These are phyloP conservation scores for Ariolimax columbianus DNA, from an alignment of 2,888 invertebrate species.

Conservation along the genomic window DNA sequence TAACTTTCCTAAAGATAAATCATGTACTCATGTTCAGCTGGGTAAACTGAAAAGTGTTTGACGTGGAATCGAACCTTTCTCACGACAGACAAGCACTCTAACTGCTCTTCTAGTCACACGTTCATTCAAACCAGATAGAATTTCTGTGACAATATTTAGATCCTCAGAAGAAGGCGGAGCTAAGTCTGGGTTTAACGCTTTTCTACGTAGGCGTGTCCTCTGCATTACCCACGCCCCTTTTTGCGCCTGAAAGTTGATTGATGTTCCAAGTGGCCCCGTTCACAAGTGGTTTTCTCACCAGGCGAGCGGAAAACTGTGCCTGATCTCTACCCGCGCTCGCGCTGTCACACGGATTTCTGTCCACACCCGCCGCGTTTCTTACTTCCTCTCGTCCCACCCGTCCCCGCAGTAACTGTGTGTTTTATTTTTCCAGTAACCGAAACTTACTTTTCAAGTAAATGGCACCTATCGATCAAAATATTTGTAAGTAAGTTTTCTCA, in stretches of 20 bases:
- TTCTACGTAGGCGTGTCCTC: background rate
- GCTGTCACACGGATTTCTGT: background rate
- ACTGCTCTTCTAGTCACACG: too few relatives aligned
- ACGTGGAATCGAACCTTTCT: too few relatives aligned
- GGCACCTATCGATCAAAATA: background rate
- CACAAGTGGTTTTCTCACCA: slow-evolving; percentile 20
- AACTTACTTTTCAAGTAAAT: background rate
- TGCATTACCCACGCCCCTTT: background rate
- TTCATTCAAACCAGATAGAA: too few relatives aligned
- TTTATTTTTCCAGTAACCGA: background rate
- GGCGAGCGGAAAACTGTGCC: slow-evolving; percentile 1
- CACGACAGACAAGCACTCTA: too few relatives aligned
- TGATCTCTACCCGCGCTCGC: slow-evolving; percentile 15
- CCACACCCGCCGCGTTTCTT: background rate
- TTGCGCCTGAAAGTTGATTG: background rate
- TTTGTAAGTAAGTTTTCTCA: too few relatives aligned
- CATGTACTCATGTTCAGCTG: too few relatives aligned
- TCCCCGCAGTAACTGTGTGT: background rate
- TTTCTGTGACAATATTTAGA: background rate
- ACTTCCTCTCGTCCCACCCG: background rate
- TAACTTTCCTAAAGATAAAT: too few relatives aligned
- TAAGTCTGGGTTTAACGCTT: background rate
- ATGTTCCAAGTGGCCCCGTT: background rate
- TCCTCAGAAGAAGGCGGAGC: background rate
- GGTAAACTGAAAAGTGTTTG: too few relatives aligned